phyloP scores from a whole-genome alignment of 2,888 invertebrate species.

The Lingula anatina region DNA sequence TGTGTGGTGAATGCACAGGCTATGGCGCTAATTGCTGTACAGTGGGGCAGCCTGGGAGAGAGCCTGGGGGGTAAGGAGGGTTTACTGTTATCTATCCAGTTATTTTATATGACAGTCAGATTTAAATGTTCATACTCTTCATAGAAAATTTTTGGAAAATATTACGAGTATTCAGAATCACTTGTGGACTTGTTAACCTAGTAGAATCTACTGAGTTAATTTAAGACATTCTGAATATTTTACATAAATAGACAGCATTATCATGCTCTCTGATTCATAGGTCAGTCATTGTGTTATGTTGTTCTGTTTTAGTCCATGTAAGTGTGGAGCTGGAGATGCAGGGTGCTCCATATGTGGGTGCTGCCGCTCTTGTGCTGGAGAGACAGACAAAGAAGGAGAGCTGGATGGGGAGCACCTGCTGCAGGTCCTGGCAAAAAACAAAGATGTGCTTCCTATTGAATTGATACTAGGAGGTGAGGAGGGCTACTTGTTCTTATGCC shows the following conservation, averaged over 20 bases:
- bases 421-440: slow-evolving; percentile 28
- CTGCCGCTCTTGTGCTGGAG: slow-evolving; percentile 78
- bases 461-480: too few species aligned
- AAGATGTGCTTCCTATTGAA: slow-evolving; percentile 15
- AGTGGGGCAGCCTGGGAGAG: slow-evolving; percentile 67
- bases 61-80: slow-evolving; percentile 74
- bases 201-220: too few species aligned
- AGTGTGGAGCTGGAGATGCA: slow-evolving; percentile 92
- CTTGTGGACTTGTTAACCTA: too few species aligned
- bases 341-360: slow-evolving; percentile 90
- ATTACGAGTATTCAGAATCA: too few species aligned
- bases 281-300: too few species aligned
- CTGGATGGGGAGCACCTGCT: slow-evolving; percentile 33
- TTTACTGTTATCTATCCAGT: not conserved
- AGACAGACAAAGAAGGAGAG: slow-evolving; percentile 40
- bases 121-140: too few species aligned
- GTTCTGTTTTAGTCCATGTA: slow-evolving; percentile 81
- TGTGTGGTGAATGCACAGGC: slow-evolving; percentile 90
- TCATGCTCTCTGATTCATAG: too few species aligned
- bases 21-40: slow-evolving; percentile 79
- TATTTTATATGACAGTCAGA: too few species aligned
- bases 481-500: too few species aligned
- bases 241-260: too few species aligned
- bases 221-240: too few species aligned
- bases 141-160: too few species aligned